Evolutionary conservation across 2,797 vertebrate genomes (phyloP), one percentile per base, ranked within the genome.

Genomic region (Taenioides sp.): DNA sequence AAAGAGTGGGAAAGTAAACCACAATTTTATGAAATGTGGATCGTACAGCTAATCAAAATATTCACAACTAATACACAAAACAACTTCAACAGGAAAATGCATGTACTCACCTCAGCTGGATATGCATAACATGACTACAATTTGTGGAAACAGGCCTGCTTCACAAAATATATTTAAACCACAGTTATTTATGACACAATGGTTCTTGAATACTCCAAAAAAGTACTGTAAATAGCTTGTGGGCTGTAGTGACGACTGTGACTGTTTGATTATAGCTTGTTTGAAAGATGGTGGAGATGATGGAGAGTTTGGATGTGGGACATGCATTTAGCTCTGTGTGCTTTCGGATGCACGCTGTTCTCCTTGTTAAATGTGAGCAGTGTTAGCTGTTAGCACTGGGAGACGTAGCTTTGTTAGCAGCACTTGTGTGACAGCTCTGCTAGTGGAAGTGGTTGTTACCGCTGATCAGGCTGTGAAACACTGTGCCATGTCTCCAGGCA

Each of bases 391-490:
- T 86, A 87, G 79, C 87, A 79, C 87, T 83, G 79, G 85, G 88
- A 84, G 82, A 79, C 75, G 77, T 77, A 84, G 87, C 87, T 84
- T 90, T 89, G 89, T 91, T 90, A 90, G 87, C 80, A 52, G 72
- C 70, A 5, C 82, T 62, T 76, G 55, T 86, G 88, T 89, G 90
- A 90, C 88, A 91, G 84, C 82, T 88, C 81, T 76, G 84, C 69
- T 83, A 76, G 88, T 85, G 82, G 85, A 87, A 89, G 78, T 82
- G 84, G 87, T 88, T 90, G 87, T 91, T 89, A 91, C 77, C 75
- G 83, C 80, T 87, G 84, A 89, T 90, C 83, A 87, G 72, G 87
- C 86, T 89, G 88, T 89, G 89, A 89, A 86, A 85, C 85, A 82
- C 88, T 81, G 85, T 77, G 84, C 84, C 80, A 84, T 89, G 79